Evolutionary conservation across 2,113 vertebrate species (phyloP).

Genomic region (Platycercus adscitus): DNA sequence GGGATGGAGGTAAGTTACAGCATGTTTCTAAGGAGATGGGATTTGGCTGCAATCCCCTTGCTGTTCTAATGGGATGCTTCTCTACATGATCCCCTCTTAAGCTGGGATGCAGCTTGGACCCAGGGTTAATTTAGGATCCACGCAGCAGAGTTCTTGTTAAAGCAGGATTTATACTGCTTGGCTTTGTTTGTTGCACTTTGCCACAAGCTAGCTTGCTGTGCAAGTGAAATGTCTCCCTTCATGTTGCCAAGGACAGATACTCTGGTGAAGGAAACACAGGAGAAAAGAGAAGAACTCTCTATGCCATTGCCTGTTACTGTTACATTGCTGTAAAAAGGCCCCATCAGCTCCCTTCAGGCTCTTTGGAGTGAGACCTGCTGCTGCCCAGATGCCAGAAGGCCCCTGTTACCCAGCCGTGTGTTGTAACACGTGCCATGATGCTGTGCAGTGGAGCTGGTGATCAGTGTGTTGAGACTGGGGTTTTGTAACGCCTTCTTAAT

Average conservation of each 20-base stretch:
- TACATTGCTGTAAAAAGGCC: not conserved
- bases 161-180: not conserved
- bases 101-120: not conserved
- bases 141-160: not conserved
- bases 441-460: not conserved
- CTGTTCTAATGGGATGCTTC: not conserved
- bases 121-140: not conserved
- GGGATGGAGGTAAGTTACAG: not conserved
- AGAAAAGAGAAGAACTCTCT: not conserved
- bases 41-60: not conserved
- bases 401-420: not conserved
- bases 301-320: not conserved
- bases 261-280: fast-evolving
- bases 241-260: fast-evolving
- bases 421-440: not conserved
- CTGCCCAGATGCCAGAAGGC: not conserved
- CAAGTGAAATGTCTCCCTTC: not conserved
- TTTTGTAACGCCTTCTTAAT: not conserved
- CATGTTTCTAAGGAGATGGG: not conserved
- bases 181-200: not conserved
- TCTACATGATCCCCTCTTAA: not conserved
- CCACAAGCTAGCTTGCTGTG: not conserved
- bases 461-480: fast-evolving
- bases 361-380: not conserved
- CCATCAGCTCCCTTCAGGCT: not conserved